These are phyloP conservation scores for Buceros bicornis DNA, from an alignment of 2,797 vertebrate species.

Conservation along the genomic window DNA sequence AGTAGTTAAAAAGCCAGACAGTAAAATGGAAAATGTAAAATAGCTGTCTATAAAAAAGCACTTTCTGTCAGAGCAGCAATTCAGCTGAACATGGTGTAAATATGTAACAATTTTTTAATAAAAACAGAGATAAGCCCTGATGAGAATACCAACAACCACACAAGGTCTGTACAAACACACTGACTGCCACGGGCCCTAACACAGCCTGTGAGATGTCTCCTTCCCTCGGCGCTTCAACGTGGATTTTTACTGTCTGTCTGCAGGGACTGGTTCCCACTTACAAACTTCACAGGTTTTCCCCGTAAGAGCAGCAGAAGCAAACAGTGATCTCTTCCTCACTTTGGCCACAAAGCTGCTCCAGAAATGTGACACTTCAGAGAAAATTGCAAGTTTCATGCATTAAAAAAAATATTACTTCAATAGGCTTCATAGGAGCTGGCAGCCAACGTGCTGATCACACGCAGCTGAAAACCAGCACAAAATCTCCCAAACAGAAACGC, in stretches of 20 bases:
- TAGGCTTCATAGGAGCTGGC: not conserved
- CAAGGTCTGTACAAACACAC: not conserved
- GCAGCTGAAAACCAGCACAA: not conserved
- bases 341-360: not conserved
- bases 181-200: not conserved
- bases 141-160: not conserved
- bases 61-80: conserved; percentile 54
- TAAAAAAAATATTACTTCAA: not conserved
- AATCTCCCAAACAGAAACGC: fast-evolving
- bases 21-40: conserved; percentile 65
- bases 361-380: not conserved
- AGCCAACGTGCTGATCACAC: not conserved
- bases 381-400: not conserved
- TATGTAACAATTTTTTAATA: conserved; percentile 6
- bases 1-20: conserved; percentile 49
- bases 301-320: not conserved
- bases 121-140: not conserved
- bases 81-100: not conserved
- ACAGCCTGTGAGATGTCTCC: fast-evolving
- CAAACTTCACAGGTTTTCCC: not conserved
- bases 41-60: conserved; percentile 4
- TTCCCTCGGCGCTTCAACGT: fast-evolving
- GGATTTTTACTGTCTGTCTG: not conserved
- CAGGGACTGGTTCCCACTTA: not conserved
- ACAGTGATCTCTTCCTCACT: not conserved